Conservation (phyloP, 2,113 vertebrate species). For the Ceyx margarethae region DNA sequence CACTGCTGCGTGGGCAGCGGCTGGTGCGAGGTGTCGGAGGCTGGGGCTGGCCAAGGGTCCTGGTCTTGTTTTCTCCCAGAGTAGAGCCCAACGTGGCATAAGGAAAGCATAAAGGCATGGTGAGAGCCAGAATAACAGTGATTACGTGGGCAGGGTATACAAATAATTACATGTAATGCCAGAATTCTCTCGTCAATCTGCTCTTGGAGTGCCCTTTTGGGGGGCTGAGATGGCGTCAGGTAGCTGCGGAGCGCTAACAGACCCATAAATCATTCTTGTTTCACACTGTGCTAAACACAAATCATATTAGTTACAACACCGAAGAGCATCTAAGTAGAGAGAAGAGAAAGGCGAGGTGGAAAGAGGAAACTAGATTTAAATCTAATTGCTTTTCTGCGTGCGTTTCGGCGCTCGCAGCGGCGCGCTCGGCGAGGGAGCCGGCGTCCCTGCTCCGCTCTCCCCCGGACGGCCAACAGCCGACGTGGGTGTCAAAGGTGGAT, state of each 20-base stretch:
- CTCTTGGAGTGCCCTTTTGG: conserved; percentile 49
- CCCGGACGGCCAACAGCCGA: rapidly evolving
- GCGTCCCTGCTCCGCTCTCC: not conserved
- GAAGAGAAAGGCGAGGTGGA: conserved; percentile 10
- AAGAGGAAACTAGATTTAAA: conserved; percentile 47
- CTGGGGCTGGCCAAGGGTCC: not conserved
- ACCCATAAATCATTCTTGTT: conserved; percentile 36
- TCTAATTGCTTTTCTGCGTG: conserved; percentile 44
- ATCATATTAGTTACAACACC: conserved; percentile 27
- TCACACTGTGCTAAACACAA: conserved; percentile 37
- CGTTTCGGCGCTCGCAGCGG: not conserved
- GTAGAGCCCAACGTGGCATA: not conserved
- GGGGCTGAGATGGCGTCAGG: conserved; percentile 44
- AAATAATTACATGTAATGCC: not conserved
- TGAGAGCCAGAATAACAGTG: not conserved
- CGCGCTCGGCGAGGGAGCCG: not conserved
- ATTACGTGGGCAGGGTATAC: conserved; percentile 13
- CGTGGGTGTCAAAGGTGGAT: rapidly evolving
- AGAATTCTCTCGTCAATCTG: conserved; percentile 8
- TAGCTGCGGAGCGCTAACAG: not conserved
- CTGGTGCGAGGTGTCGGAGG: not conserved
- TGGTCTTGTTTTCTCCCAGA: not conserved
- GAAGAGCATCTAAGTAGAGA: conserved; percentile 28
- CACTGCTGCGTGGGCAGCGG: not conserved
- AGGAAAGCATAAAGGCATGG: not conserved